Evolutionary conservation across 2,113 vertebrate species (phyloP).

Genomic region (Campylomormyrus tamandua): DNA sequence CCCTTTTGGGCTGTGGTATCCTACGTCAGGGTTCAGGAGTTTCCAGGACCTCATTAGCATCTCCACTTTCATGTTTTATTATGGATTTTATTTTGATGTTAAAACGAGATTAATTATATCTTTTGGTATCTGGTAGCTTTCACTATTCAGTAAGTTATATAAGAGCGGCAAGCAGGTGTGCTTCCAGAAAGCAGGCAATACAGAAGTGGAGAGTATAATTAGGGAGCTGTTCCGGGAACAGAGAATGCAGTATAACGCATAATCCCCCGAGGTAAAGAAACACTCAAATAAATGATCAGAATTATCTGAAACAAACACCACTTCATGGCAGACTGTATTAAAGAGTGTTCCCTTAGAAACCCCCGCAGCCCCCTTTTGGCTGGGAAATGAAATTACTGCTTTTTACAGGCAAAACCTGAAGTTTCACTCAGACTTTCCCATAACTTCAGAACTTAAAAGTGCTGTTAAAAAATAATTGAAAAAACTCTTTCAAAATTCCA

Average conservation of each 20-base stretch:
- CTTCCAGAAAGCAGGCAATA: background rate
- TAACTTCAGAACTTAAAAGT: background rate
- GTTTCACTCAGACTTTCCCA: background rate
- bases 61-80: conserved; percentile 27
- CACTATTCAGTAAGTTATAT: background rate
- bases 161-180: background rate
- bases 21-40: conserved; percentile 56
- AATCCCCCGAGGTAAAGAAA: background rate
- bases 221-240: background rate
- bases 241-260: background rate
- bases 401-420: background rate
- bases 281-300: background rate
- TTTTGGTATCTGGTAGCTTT: background rate
- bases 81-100: background rate
- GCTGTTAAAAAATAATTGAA: background rate
- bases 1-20: conserved; percentile 58
- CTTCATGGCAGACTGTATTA: background rate
- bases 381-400: background rate
- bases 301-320: background rate
- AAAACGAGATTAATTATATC: background rate
- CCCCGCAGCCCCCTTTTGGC: background rate
- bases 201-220: background rate
- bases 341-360: background rate
- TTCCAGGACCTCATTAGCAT: conserved; percentile 49
- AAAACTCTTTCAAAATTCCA: background rate